Evolutionary conservation across 2,113 vertebrate species (phyloP).

Genomic region (Saccopteryx bilineata): DNA sequence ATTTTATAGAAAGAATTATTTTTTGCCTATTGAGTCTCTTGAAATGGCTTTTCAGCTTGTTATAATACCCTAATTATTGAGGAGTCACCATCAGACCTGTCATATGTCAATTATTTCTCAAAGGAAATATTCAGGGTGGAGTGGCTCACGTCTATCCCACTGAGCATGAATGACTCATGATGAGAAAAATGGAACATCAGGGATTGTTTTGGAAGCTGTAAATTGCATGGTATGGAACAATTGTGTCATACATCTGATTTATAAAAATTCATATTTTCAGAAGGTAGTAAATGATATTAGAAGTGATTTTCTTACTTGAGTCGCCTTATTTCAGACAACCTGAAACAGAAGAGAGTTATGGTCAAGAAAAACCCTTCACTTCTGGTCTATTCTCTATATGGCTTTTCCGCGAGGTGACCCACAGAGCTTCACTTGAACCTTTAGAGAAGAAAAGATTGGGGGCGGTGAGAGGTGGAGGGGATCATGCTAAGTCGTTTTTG

Average conservation of each 20-base stretch:
- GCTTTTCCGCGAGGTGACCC: background rate
- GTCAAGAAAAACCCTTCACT: background rate
- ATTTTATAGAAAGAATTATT: conserved; percentile 27
- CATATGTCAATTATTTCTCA: background rate
- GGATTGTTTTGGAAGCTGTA: background rate
- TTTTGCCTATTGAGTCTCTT: background rate
- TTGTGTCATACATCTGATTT: background rate
- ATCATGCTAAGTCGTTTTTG: background rate
- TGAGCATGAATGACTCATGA: background rate
- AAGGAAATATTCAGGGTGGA: background rate
- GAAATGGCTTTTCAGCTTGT: background rate
- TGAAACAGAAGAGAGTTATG: background rate
- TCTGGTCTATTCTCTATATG: background rate
- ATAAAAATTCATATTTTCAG: background rate
- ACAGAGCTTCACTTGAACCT: background rate
- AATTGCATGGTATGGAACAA: background rate
- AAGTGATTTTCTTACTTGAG: background rate
- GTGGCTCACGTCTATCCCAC: background rate
- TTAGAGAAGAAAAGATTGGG: background rate
- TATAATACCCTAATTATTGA: background rate
- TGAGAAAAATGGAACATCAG: background rate
- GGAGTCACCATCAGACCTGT: background rate
- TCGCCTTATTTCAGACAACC: background rate
- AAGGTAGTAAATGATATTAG: background rate
- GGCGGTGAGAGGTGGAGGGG: background rate